Conservation (phyloP, 2,113 vertebrate species). For the Neodon shergylaensis region DNA sequence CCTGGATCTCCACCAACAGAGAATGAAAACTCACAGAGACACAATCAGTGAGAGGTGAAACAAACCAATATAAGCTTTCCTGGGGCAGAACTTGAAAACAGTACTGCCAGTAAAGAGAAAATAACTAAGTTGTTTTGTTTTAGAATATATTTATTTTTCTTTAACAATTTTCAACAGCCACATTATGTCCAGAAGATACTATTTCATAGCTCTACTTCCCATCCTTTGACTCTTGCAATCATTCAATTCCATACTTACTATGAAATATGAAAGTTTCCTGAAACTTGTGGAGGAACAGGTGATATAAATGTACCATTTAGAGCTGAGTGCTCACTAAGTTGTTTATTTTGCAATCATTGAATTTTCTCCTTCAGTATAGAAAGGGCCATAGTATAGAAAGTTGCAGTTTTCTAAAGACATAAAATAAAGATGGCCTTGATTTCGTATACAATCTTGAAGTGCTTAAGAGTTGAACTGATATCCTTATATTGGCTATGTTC, state of each 20-base stretch:
- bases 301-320: neutral
- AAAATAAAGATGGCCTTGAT: conserved; percentile 49
- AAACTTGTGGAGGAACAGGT: too few relatives aligned
- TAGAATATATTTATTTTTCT: neutral
- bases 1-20: conserved; percentile 51
- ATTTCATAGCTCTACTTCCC: neutral
- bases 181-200: neutral
- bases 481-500: conserved; percentile 20
- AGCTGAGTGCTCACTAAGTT: neutral
- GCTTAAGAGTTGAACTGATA: neutral
- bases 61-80: conserved; percentile 61
- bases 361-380: conserved; percentile 64
- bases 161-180: neutral
- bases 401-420: conserved; percentile 61
- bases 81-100: neutral
- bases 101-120: neutral
- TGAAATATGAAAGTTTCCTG: neutral
- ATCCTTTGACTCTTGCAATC: neutral
- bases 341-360: conserved; percentile 52
- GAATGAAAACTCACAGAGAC: neutral
- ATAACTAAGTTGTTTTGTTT: too few relatives aligned
- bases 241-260: too few relatives aligned
- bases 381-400: conserved; percentile 50
- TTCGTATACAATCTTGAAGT: neutral
- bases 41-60: conserved; percentile 24